Conservation (phyloP, 2,797 vertebrate species). For the Phrynocephalus guinanensis region DNA sequence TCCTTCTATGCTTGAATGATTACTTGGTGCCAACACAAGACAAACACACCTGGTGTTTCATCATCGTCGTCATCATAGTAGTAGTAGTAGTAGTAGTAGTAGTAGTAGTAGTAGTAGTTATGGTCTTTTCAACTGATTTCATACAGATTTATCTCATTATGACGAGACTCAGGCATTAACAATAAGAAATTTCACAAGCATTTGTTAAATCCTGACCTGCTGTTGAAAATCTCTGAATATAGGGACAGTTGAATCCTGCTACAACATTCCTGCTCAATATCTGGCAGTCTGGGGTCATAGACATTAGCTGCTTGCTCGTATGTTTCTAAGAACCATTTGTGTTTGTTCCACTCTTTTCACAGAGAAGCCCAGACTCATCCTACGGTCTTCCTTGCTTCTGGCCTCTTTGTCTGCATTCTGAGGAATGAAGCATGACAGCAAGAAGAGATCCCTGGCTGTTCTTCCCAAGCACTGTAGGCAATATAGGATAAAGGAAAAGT, state of each 20-base stretch:
- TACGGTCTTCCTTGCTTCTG: constrained; percentile 48
- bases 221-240: background rate
- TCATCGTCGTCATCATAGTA: too few relatives aligned
- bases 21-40: too few relatives aligned
- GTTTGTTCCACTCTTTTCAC: constrained; percentile 46
- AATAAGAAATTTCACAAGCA: too few relatives aligned
- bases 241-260: background rate
- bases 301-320: constrained; percentile 48
- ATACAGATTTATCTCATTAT: too few relatives aligned
- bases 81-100: too few relatives aligned
- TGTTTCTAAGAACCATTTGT: constrained; percentile 36
- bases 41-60: too few relatives aligned
- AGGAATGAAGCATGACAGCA: constrained; percentile 40
- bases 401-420: constrained; percentile 53
- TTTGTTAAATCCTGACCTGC: background rate
- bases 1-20: too few relatives aligned
- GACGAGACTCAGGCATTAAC: too few relatives aligned
- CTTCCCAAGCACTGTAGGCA: background rate
- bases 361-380: constrained; percentile 33
- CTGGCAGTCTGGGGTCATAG: background rate
- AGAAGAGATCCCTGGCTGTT: constrained; percentile 43
- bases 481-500: constrained; percentile 34
- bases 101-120: too few relatives aligned
- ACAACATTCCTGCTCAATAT: background rate
- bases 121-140: too few relatives aligned